Percentiles rank a stretch among this genome's conserved stretches.
phyloP scores from a whole-genome alignment of 2,888 invertebrate genomes.

The Emmelina monodactyla region DNA sequence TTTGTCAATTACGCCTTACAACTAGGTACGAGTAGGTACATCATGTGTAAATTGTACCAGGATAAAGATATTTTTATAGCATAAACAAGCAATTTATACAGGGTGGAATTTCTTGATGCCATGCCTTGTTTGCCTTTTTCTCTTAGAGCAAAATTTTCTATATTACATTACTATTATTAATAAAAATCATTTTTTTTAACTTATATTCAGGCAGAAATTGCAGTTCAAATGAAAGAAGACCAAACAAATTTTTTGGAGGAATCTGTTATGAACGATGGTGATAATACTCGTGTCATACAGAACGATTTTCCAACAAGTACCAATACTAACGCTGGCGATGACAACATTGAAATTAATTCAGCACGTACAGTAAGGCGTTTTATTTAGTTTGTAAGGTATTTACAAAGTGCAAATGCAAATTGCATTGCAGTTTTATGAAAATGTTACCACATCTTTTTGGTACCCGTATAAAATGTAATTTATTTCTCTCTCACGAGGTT shows the following conservation, averaged over 20 bases:
- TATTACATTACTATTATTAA: neutral
- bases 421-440: neutral
- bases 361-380: neutral
- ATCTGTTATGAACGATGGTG: neutral
- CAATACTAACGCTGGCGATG: neutral
- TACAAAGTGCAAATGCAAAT: too few relatives aligned
- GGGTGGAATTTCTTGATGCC: neutral
- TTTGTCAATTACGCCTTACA: neutral
- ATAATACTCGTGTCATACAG: neutral
- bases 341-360: neutral
- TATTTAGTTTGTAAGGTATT: neutral
- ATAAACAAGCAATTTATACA: neutral
- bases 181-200: neutral
- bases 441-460: neutral
- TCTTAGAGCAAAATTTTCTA: neutral
- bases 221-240: neutral
- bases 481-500: neutral
- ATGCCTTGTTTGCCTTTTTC: neutral
- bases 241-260: neutral
- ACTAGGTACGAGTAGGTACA: neutral
- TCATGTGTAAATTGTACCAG: neutral
- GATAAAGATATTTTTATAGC: neutral
- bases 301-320: neutral
- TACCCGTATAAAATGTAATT: neutral
- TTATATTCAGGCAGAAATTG: neutral